Percentiles rank a stretch among this genome's conserved stretches.
Conservation (phyloP, 2,888 invertebrate genomes). For the Acrocera orbiculus region DNA sequence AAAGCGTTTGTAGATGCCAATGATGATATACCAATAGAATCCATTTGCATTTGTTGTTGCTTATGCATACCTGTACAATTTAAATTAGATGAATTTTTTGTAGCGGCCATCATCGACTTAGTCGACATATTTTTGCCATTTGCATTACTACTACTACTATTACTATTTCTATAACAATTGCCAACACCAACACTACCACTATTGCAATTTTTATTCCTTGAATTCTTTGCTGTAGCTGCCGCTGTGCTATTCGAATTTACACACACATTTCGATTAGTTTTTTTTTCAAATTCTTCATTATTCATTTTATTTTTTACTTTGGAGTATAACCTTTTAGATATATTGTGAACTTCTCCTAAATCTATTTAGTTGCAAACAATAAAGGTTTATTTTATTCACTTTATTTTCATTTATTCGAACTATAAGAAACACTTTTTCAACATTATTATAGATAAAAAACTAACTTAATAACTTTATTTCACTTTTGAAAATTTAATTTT, state of each 20-base stretch:
- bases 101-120: slow-evolving; percentile 8
- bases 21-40: slow-evolving; percentile 13
- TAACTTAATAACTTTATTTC: slow-evolving; percentile 4
- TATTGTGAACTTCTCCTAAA: background rate
- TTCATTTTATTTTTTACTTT: slow-evolving; percentile 17
- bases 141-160: slow-evolving; percentile 16
- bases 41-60: slow-evolving; percentile 3
- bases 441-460: slow-evolving; percentile 4
- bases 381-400: background rate
- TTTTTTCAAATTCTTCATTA: slow-evolving; percentile 27
- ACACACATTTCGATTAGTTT: slow-evolving; percentile 26
- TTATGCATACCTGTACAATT: background rate
- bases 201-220: slow-evolving; percentile 14
- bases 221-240: slow-evolving; percentile 11
- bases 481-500: slow-evolving; percentile 5
- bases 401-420: background rate
- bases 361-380: background rate
- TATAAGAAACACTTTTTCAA: background rate
- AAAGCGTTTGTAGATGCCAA: slow-evolving; percentile 15
- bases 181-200: slow-evolving; percentile 12
- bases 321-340: slow-evolving; percentile 3
- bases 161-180: slow-evolving; percentile 12
- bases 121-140: slow-evolving; percentile 18
- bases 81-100: background rate
- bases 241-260: slow-evolving; percentile 14